Conservation (phyloP, 1,140 invertebrate species). For the Drosophila leontia region DNA sequence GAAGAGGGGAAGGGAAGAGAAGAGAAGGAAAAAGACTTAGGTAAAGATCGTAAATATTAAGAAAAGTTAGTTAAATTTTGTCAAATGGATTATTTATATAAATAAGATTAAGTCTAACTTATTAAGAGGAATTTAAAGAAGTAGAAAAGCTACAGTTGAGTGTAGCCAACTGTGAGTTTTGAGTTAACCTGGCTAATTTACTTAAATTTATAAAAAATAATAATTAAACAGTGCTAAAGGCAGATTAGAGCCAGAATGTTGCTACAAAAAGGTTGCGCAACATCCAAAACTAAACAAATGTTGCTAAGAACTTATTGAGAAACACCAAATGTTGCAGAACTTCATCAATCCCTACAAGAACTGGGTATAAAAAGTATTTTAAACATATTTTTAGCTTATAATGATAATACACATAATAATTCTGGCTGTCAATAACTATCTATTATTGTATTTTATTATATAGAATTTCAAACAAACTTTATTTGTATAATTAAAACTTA, state of each 20-base stretch:
- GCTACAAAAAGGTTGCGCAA: neutral
- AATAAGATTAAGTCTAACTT: neutral
- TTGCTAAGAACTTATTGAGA: neutral
- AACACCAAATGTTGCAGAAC: too few relatives aligned
- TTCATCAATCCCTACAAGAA: too few relatives aligned
- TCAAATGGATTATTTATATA: neutral
- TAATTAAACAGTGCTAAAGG: neutral
- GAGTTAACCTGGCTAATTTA: too few relatives aligned
- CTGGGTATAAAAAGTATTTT: neutral
- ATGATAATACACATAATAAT: neutral
- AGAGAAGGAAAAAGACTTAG: neutral
- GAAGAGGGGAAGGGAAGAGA: neutral
- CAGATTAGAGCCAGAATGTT: neutral
- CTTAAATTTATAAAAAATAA: neutral
- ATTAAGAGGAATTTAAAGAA: neutral
- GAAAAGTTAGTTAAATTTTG: neutral
- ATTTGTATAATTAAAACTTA: neutral
- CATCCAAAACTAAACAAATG: neutral
- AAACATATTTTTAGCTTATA: neutral
- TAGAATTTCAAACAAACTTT: neutral
- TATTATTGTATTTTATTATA: neutral
- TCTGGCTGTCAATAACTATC: neutral
- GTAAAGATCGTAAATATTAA: neutral
- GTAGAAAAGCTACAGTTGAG: too few relatives aligned
- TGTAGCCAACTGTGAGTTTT: too few relatives aligned